Percentiles rank a stretch among this genome's conserved stretches.
phyloP scores from a whole-genome alignment of 2,113 vertebrate species.

The Oxygymnocypris stewartii region DNA sequence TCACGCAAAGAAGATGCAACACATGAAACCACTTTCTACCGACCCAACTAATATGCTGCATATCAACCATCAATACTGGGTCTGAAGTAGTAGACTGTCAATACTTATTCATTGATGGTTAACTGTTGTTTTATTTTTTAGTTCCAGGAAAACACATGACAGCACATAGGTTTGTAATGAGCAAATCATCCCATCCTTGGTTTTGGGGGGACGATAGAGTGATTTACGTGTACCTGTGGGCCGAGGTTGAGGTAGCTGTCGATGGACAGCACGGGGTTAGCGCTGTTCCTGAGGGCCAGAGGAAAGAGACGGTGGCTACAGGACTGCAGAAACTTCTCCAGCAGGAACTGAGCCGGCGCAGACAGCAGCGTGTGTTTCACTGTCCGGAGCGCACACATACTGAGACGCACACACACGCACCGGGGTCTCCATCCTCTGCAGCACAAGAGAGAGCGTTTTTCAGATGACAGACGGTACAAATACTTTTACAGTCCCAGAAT shows the following conservation, averaged over 20 bases:
- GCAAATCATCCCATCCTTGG: background rate
- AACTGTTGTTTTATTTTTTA: background rate
- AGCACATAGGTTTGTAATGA: background rate
- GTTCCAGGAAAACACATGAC: background rate
- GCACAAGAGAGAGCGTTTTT: background rate
- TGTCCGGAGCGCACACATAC: constrained; percentile 95
- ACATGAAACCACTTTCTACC: background rate
- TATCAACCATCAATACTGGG: background rate
- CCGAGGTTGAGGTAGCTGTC: constrained; percentile 97
- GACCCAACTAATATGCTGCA: background rate
- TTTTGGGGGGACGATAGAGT: background rate
- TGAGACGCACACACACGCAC: constrained; percentile 85
- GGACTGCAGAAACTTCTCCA: constrained; percentile 94
- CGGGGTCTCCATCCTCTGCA: constrained; percentile 83
- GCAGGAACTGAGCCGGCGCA: constrained; percentile 91
- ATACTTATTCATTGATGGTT: background rate
- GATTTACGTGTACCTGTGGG: constrained; percentile 80
- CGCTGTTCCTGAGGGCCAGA: constrained; percentile 84
- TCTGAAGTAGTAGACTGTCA: background rate
- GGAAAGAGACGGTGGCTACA: constrained; percentile 93
- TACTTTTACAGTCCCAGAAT: background rate
- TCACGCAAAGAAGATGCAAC: constrained; percentile 19
- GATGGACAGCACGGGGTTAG: constrained; percentile 88
- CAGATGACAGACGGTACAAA: background rate
- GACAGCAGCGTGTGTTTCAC: constrained; percentile 91